Base-by-base conservation (phyloP, 1,140 invertebrate species). In the Oncopodura yosiiana region DNA sequence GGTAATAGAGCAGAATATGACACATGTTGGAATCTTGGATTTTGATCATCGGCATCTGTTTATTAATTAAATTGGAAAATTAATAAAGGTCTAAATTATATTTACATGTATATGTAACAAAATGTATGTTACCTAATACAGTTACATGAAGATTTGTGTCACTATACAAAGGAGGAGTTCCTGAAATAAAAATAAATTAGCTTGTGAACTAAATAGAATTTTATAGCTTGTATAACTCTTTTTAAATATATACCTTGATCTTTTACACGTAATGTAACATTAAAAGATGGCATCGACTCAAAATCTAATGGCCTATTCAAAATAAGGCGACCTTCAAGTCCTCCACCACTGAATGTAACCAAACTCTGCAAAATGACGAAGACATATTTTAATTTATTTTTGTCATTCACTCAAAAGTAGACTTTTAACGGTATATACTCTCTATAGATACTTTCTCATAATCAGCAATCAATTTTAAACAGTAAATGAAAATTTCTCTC, bases 11-110 rank as follows among this genome's bases (percentile, higher is more conserved):
- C 42, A 23, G 60, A 66, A 27, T 61, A 65, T 26, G 58, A 62
- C 26, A 61, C 51, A 51, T 56, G 51, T 56, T 60, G 46, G 41
- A 60, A 62, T 49, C 58, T 53, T 34, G 55, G 60, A 21, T 61
- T 61, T 72, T 93, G 89, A 72, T 94, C 89, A 66, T 94, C 90
- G 0, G 88, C 87, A 70, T 94, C 90, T 4, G 87, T 79, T 3
- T 93, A 81, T 50, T 86, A 79, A 0, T 93, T 81, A 1, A 78
- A 77, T 9, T 3, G 18, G 11, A 26, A 43, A 26, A 16, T 21
- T 49, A 29, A 23, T 41, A 34, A 34, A 21, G 19, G 19, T 53
- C 14, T 18, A 53, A 30, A 21, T 3, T 34, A 42, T 32, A 32
- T 11, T 42, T 9, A 18, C 49, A 49, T 56, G 3, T 30, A 34